Evolutionary conservation across 2,797 vertebrate species (phyloP), one percentile per base, ranked within the genome.

Genomic region (Australoheros facetus): DNA sequence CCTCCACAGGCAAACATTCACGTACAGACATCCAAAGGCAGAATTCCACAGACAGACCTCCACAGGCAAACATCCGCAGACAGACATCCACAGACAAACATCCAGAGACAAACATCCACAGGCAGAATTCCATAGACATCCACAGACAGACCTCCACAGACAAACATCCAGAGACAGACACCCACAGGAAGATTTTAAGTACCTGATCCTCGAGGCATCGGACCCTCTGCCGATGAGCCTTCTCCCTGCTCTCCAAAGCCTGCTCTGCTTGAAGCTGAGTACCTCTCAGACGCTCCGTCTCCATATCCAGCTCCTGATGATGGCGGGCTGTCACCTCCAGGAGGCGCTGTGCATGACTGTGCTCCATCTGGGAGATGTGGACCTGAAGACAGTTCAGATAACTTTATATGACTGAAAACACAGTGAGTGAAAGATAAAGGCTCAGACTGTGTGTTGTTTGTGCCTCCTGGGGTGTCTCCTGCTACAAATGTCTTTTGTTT

Each of bases 151-250:
- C 8, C 39, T 55, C 2, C 16, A 75, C 21, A 56, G 4, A 34
- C 34, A 34, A 8, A 34, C 2, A 3, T 9, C 34, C 34, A 34
- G 2, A 48, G 4, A 2, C 16, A 17, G 71, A 30, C 9, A 39
- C 39, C 2, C 28, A 75, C 21, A 56, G 4, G 32, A 34, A 23
- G 53, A 71, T 23, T 14, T 48, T 5, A 32, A 30, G 74, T 88
- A 96, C 96, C 96, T 96, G 96, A 13, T 95, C 93, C 76, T 97
- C 96, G 55, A 95, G 90, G 59, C 91, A 92, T 83, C 86, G 94
- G 64, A 95, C 93, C 77, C 86, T 91, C 86, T 92, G 94, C 51
- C 86, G 93, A 34, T 96, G 94, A 37, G 93, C 92, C 84, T 89
- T 93, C 86, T 96, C 93, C 2, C 86, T 86, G 62, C 78, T 88